Base-by-base conservation (phyloP, 2,113 vertebrate genomes). In the Pithys albifrons region DNA sequence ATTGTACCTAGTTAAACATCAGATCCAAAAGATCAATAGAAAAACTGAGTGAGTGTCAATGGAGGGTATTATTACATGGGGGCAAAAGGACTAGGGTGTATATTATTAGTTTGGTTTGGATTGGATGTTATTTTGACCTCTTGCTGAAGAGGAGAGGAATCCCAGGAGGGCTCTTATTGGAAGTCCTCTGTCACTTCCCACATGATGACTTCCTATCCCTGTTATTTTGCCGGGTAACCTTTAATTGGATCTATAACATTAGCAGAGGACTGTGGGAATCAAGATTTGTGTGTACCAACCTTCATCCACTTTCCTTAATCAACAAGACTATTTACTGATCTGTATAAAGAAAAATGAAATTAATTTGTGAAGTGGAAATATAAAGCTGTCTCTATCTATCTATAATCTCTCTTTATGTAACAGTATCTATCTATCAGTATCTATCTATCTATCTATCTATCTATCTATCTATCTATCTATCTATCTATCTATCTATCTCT, bases 181-280 rank as follows among this genome's bases (percentile, higher is more conserved):
- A 51, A 19, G 2, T 14, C 8, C 9, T 35, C 49, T 80, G 7
- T 28, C 3, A 10, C 15, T 85, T 79, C 54, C 22, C 0, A 0
- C 10, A 18, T 15, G 24, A 39, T 9, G 19, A 45, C 51, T 52
- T 88, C 20, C 5, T 74, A 13, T 45, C 2, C 27, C 6, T 57
- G 6, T 4, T 48, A 31, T 57, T 84, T 81, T 41, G 4, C 14
- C 74, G 70, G 27, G 27, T 67, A 24, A 74, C 29, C 4, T 78
- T 58, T 59, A 81, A 66, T 7, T n/a, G 13, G 4, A 10, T 46
- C 51, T 55, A 28, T 52, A 25, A 3, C 1, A 31, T 45, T 13
- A 72, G 18, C 15, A 80, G 33, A 28, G 10, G 9, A 59, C 5
- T 1, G 1, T 25, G 12, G 19, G 5, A 88, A 35, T 82, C 31